Base-by-base conservation (phyloP, 2,888 invertebrate species). In the Lepidocyrtinus sp. region DNA sequence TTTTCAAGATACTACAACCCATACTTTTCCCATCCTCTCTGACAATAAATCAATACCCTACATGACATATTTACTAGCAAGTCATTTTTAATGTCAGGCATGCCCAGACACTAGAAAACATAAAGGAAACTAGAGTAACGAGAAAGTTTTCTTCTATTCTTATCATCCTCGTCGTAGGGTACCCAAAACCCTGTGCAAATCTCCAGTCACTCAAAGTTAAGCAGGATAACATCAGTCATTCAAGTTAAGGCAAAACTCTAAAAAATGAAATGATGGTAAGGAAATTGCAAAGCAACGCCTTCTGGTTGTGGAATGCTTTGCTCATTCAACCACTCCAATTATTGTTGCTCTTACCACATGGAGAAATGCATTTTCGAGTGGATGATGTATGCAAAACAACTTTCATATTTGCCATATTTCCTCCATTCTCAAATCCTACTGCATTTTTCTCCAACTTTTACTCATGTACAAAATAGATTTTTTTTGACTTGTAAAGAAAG, bases 131-230 rank as follows among this genome's bases (percentile, higher is more conserved):
- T 27, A 17, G 19, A 17, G 62, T 19, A 45, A 19, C 15, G 55
- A 25, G 15, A 64, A 50, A 50, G 50, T 72, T 73, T 26, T 64
- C 22, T 25, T 59, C 55, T 3, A 59, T 22, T 55, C 59, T 63
- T 64, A 73, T 73, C 65, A 65, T 73, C 64, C 64, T 65, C 63
- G 24, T 15, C 50, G 59, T 72, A 63, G 65, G 12, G 50, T 1
- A 22, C 59, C 19, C 67, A 77, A 45, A 65, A 70, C 45, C 76
- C 70, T 21, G 62, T 24, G 25, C 50, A 62, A 78, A 67, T 78
- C 68, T 61, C 72, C 68, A 78, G 62, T 72, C 72, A 71, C 55
- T 76, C 76, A 59, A 59, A 7, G 19, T 21, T 36, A 59, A 59
- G 59, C 59, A 59, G 21, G 59, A 59, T 59, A 59, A 59, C 59